Evolutionary conservation across 2,888 invertebrate species (phyloP).

Genomic region (Yponomeuta cagnagella): DNA sequence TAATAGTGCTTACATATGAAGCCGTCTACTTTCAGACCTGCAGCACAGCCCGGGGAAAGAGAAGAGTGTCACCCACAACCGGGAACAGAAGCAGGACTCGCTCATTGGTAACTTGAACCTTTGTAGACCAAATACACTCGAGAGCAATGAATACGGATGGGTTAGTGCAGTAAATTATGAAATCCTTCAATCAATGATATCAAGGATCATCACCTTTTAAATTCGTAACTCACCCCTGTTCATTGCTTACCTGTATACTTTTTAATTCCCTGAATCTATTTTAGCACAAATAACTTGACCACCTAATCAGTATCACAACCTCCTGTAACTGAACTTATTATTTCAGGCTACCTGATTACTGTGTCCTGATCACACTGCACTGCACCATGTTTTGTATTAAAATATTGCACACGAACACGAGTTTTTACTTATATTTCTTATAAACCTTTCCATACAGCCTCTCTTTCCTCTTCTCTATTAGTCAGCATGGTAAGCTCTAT

Average conservation of each 20-base stretch:
- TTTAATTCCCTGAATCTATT: too few species aligned
- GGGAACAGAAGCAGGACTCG: neutral
- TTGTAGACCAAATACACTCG: neutral
- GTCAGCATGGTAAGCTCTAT: neutral
- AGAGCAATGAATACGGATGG: too few species aligned
- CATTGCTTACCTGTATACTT: too few species aligned
- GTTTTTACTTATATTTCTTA: constrained; percentile 20
- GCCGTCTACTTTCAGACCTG: neutral
- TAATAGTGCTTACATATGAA: constrained; percentile 17
- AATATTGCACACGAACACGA: constrained; percentile 46
- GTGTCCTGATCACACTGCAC: constrained; percentile 39
- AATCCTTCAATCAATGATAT: too few species aligned
- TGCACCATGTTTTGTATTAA: constrained; percentile 27
- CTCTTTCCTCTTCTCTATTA: neutral
- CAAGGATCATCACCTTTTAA: too few species aligned
- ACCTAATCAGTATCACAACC: too few species aligned
- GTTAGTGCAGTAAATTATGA: too few species aligned
- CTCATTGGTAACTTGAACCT: constrained; percentile 2
- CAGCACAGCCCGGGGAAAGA: neutral
- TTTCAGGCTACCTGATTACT: constrained; percentile 62
- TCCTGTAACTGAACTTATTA: constrained; percentile 16
- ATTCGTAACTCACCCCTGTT: too few species aligned
- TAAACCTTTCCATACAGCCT: constrained; percentile 18
- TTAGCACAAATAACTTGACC: too few species aligned
- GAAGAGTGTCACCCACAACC: neutral